Evolutionary conservation across 2,888 invertebrate genomes (phyloP), one percentile per base, ranked within the genome.

Genomic region (Eustalomyia histrio): DNA sequence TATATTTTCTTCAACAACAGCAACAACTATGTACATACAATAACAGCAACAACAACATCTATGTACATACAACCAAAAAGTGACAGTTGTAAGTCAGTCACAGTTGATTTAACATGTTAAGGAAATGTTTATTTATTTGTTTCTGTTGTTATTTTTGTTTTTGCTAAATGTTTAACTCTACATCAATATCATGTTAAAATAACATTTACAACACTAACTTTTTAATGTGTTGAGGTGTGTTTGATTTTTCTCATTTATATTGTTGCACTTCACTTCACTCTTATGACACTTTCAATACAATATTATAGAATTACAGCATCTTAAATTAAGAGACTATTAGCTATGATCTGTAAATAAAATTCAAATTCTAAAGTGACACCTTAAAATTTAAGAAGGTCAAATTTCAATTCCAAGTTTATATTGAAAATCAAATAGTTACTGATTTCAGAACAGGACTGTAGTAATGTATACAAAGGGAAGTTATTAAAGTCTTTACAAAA

Each of bases 41-140:
- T 3, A 21, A 2, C 4, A 21, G 2, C 21, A 21, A 21, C 21
- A 14, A 43, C 43, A 9, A 35, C 35, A 35, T 5, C 35, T 35
- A 35, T 8, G 1, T 3, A 39, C 43, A 47, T 72, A 47, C 39
- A 68, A 58, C 73, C 71, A 71, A 76, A 64, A 63, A 76, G 71
- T 84, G 83, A 83, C 83, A 83, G 80, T 82, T 83, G 82, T 79
- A 82, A 80, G 79, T 84, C 83, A 80, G 81, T 83, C 76, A 82
- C 74, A 83, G 80, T 80, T 83, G 80, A 82, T 83, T 82, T 61
- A 83, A 78, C 61, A 71, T 75, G 65, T 75, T 61, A 71, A 63
- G 52, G 67, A 75, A 71, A 65, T 65, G 50, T 6, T 60, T 10
- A 16, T 29, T 35, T 8, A 16, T 29, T 35, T 10, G 21, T 29